phyloP scores from a whole-genome alignment of 1,140 invertebrate genomes.

The Atta texana region DNA sequence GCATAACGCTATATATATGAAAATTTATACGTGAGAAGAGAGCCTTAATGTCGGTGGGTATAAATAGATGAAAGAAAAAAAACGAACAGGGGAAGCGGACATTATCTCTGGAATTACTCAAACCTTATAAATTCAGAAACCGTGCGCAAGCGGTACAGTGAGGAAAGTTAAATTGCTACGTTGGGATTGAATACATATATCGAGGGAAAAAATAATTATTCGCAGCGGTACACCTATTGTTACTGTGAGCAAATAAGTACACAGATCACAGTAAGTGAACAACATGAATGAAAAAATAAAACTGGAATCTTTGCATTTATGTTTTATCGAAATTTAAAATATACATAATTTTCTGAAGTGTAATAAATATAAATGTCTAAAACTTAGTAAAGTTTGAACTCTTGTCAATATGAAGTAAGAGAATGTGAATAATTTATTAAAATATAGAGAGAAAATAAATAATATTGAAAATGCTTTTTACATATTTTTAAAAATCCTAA shows the following conservation, averaged over 20 bases:
- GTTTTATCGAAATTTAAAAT: not conserved
- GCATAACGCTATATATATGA: no score
- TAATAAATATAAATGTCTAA: not conserved
- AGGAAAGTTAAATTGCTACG: slow-evolving; percentile 38
- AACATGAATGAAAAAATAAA: not conserved
- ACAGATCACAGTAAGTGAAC: not conserved
- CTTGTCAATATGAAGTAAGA: not conserved
- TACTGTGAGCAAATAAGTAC: not conserved
- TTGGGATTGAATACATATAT: not conserved
- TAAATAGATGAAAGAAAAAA: slow-evolving; percentile 3
- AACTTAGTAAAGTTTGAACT: not conserved
- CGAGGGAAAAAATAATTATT: slow-evolving; percentile 37
- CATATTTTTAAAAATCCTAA: not conserved
- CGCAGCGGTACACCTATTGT: not conserved
- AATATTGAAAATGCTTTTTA: not conserved
- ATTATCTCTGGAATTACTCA: not conserved
- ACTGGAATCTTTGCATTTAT: not conserved
- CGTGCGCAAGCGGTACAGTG: not conserved
- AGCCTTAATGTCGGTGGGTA: not conserved
- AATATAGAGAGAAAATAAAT: not conserved
- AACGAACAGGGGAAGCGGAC: not conserved
- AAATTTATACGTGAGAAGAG: no score
- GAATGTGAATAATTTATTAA: not conserved
- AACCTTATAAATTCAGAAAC: slow-evolving; percentile 35
- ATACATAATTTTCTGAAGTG: not conserved